Conservation (phyloP, 1,140 invertebrate genomes). For the Nymphalis io region DNA sequence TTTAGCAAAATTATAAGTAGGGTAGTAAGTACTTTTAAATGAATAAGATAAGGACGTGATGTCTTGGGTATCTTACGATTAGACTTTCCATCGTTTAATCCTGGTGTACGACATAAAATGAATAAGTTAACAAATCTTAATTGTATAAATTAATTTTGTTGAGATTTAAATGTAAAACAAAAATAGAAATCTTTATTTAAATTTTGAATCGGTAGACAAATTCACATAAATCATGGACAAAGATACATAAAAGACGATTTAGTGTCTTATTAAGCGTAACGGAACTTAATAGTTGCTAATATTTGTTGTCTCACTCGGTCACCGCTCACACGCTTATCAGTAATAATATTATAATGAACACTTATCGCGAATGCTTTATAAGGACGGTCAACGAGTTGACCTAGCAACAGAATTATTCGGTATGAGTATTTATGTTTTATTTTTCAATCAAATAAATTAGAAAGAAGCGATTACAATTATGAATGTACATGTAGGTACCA, state of each 20-base stretch:
- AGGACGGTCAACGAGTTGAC: conserved; percentile 30
- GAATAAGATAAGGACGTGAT: too few species aligned
- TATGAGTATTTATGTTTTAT: neutral
- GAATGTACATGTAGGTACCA: too few species aligned
- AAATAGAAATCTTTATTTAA: neutral
- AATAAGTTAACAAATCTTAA: too few species aligned
- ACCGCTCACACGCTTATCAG: conserved; percentile 28
- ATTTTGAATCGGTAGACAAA: neutral
- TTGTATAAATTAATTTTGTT: too few species aligned
- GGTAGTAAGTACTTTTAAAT: too few species aligned
- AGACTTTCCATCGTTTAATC: too few species aligned
- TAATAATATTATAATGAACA: conserved; percentile 22
- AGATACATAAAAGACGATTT: neutral
- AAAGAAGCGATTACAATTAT: neutral
- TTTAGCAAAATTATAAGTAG: too few species aligned
- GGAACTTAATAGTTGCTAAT: conserved; percentile 17
- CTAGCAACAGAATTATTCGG: conserved; percentile 29
- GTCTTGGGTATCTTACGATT: too few species aligned
- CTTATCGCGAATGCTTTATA: conserved; percentile 37
- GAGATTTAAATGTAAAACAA: too few species aligned
- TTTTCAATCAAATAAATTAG: neutral
- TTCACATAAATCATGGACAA: neutral
- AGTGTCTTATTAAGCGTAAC: conserved; percentile 6
- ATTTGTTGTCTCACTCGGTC: conserved; percentile 29
- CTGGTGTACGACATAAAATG: too few species aligned